These are phyloP conservation scores for Chelon labrosus DNA, from an alignment of 2,797 vertebrate genomes.

Conservation along the genomic window DNA sequence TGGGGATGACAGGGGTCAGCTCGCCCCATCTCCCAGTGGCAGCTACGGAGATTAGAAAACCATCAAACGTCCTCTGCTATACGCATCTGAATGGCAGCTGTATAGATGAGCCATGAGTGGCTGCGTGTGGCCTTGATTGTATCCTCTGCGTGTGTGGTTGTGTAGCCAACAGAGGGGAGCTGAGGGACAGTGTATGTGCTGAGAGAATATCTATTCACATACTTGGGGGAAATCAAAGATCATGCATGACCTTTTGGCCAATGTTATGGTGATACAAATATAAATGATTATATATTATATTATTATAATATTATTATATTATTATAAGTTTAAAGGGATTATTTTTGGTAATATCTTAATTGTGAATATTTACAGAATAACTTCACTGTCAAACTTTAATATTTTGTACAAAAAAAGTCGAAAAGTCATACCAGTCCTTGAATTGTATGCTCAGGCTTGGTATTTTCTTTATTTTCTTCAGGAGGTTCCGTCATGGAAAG, in stretches of 20 bases:
- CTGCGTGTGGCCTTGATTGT: constrained; percentile 71
- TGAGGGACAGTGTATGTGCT: constrained; percentile 37
- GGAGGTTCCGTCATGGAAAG: too few relatives aligned
- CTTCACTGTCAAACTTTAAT: neutral
- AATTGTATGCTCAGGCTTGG: too few relatives aligned
- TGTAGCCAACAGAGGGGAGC: constrained; percentile 34
- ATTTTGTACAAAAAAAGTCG: neutral
- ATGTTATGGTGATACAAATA: constrained; percentile 9
- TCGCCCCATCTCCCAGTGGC: constrained; percentile 77
- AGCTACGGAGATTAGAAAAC: constrained; percentile 83
- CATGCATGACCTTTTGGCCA: constrained; percentile 8
- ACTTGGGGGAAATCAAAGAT: constrained; percentile 53
- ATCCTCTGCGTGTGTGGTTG: constrained; percentile 56
- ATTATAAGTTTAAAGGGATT: neutral
- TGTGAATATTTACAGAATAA: constrained; percentile 4
- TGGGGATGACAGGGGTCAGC: constrained; percentile 80
- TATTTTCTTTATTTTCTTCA: too few relatives aligned
- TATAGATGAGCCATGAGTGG: constrained; percentile 73
- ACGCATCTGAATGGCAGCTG: constrained; percentile 80
- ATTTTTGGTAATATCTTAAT: too few relatives aligned
- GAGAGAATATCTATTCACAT: constrained; percentile 61
- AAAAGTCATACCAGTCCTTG: too few relatives aligned
- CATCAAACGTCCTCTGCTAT: constrained; percentile 80
- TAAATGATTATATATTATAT: too few relatives aligned
- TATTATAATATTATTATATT: too few relatives aligned